phyloP scores from a whole-genome alignment of 2,888 invertebrate species.

The Eristalis arbustorum region DNA sequence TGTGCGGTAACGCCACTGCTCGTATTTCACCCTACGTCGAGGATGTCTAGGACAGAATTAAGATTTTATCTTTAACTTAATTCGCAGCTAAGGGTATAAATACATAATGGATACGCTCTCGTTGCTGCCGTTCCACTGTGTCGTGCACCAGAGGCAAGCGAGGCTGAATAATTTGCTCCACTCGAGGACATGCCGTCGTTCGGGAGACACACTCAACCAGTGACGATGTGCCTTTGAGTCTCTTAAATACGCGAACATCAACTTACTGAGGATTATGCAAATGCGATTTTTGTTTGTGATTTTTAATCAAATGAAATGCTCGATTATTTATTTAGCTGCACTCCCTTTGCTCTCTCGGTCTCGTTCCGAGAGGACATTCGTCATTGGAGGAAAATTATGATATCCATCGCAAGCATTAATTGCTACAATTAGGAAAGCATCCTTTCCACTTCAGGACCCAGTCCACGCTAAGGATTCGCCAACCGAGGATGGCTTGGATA shows the following conservation, averaged over 20 bases:
- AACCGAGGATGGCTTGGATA: not conserved
- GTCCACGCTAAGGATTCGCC: not conserved
- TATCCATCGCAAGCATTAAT: constrained; percentile 13
- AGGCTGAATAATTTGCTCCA: constrained; percentile 41
- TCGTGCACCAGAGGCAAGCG: not conserved
- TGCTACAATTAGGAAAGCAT: constrained; percentile 10
- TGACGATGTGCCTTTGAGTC: not conserved
- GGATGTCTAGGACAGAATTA: constrained; percentile 64
- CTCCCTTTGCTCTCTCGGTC: not conserved
- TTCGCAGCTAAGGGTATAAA: constrained; percentile 61
- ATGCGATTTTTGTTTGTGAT: constrained; percentile 69
- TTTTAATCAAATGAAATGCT: constrained; percentile 72
- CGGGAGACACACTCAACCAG: not conserved
- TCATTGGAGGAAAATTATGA: not conserved
- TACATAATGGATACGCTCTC: constrained; percentile 56
- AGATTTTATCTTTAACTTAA: constrained; percentile 66
- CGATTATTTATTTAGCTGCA: constrained; percentile 67
- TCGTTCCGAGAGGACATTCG: not conserved
- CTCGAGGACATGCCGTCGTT: constrained; percentile 18
- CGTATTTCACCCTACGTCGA: constrained; percentile 24
- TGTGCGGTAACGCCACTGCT: constrained; percentile 12
- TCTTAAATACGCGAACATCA: constrained; percentile 53
- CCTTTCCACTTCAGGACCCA: not conserved
- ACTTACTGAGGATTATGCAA: constrained; percentile 68
- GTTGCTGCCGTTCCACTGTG: not conserved